A percentile compares a stretch with the other conserved stretches of the same genome.
Conservation (phyloP, 2,888 invertebrate genomes). For the Eupithecia vulgata region DNA sequence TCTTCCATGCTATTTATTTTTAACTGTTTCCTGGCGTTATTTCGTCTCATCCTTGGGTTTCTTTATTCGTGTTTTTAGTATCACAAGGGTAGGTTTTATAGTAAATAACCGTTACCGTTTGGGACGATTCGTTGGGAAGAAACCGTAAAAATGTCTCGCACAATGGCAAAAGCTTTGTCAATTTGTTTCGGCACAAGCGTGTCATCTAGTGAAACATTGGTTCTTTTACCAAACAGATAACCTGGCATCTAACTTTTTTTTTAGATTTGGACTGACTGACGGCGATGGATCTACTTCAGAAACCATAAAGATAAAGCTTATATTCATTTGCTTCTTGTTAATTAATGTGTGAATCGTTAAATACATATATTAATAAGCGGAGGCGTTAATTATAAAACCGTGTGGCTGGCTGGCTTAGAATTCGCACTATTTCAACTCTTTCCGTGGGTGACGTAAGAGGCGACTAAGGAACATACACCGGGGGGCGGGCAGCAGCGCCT, state of each 20-base stretch:
- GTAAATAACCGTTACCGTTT: conserved; percentile 27
- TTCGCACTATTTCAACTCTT: too few relatives aligned
- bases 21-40: conserved; percentile 12
- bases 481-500: too few relatives aligned
- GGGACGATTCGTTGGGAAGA: conserved; percentile 21
- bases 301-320: not conserved
- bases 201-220: not conserved
- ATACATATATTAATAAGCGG: not conserved
- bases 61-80: conserved; percentile 34
- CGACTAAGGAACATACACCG: too few relatives aligned
- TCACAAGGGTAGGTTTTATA: conserved; percentile 31
- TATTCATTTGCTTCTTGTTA: not conserved
- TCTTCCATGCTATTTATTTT: conserved; percentile 1
- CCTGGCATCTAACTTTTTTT: not conserved
- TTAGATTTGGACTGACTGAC: not conserved
- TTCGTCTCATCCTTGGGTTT: conserved; percentile 29
- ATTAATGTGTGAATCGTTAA: not conserved
- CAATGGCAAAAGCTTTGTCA: conserved; percentile 7
- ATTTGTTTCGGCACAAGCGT: not conserved
- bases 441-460: too few relatives aligned
- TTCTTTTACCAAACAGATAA: not conserved
- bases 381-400: too few relatives aligned
- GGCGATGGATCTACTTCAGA: not conserved
- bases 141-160: conserved; percentile 25
- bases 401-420: too few relatives aligned